Base-by-base conservation (phyloP, 64 coral and sea anemone genomes). In the Orbicella faveolata region DNA sequence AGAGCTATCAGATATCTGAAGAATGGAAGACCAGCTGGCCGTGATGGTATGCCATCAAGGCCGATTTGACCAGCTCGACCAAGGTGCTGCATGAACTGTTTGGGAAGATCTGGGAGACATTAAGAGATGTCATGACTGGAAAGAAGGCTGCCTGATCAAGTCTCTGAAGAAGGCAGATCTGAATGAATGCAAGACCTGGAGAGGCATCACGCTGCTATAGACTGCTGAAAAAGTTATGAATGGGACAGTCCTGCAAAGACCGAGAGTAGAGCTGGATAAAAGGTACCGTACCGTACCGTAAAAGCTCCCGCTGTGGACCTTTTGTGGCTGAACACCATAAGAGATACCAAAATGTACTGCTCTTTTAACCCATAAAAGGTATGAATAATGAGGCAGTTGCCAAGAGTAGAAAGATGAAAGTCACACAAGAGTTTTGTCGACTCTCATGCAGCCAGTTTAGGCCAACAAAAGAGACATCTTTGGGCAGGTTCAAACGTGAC, bases 101-200 rank as follows among this genome's bases (percentile, higher is more conserved):
- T 59, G n/a, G 4, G 16, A 23, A 61, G 48, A 80, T 55, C 37
- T 80, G 39, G 78, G 54, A 53, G 34, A 33, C 17, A 37, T 21
- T 77, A 20, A 41, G 13, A 48, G 16, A 9, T 48, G n/a, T n/a
- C n/a, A 48, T 48, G 41, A 77, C 35, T 77, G 36, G 14, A 68
- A 44, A 67, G 81, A 69, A 87, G 83, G 83, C 19, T 17, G 20
- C 65, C 30, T 87, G 59, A 44, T 20, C n/a, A 73, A 87, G 6
- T 2, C 52, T 73, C 65, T 3, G 34, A 65, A 63, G 15, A 64
- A 26, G 8, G 80, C 9, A 63, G 54, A 83, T 36, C n/a, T 41
- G 12, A 54, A 54, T 53, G 79, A 82, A 52, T 82, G 53, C 79
- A 82, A 82, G 36, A 82, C 62, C 51, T 34, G 53, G 25, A 82